Conservation (phyloP, 2,113 vertebrate genomes). For the Columbina picui region DNA sequence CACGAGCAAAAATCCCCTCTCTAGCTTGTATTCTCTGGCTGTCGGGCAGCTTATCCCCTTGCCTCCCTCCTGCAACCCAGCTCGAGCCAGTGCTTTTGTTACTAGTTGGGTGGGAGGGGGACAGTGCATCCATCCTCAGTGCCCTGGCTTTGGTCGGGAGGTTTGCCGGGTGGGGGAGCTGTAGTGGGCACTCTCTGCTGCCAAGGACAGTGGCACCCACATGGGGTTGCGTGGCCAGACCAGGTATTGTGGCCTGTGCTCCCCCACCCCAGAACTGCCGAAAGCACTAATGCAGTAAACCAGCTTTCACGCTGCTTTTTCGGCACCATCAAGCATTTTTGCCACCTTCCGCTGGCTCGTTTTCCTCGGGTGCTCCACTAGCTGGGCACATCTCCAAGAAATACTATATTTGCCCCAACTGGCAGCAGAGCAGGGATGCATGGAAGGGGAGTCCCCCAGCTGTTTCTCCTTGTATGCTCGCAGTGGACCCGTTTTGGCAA, state of each 20-base stretch:
- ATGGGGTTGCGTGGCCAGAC: rapidly evolving
- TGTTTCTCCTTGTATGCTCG: neutral
- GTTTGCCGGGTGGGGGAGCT: neutral
- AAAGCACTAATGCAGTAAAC: neutral
- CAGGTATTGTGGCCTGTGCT: neutral
- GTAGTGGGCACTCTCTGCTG: neutral
- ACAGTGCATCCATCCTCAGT: neutral
- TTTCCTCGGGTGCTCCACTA: neutral
- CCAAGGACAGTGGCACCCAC: neutral
- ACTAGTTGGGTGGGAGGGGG: neutral
- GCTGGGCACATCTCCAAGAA: neutral
- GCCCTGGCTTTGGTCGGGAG: rapidly evolving
- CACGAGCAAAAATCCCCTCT: neutral
- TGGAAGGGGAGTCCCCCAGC: neutral
- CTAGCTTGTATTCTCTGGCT: neutral
- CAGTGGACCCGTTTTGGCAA: neutral
- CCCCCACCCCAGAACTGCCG: neutral
- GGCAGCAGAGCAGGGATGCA: neutral
- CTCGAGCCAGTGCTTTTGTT: neutral
- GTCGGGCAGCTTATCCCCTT: rapidly evolving
- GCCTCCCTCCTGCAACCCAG: neutral
- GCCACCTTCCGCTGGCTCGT: neutral
- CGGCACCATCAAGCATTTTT: neutral
- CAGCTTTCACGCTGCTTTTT: rapidly evolving
- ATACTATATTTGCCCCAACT: neutral